A percentile compares a stretch with the other conserved stretches of the same genome.
phyloP scores from a whole-genome alignment of 2,113 vertebrate genomes.

The Sinocyclocheilus grahami region DNA sequence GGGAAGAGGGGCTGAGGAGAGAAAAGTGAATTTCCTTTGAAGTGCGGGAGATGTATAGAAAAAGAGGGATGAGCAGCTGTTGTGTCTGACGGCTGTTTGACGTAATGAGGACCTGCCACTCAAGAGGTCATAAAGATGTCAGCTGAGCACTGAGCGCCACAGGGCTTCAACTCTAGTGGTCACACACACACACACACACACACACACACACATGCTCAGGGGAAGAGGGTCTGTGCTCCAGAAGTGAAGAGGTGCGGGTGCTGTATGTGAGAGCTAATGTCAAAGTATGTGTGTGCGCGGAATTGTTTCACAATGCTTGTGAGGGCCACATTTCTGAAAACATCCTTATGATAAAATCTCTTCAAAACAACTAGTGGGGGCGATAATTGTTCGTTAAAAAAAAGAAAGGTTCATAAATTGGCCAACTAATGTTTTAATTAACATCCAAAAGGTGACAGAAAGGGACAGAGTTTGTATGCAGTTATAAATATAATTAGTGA shows the following conservation, averaged over 20 bases:
- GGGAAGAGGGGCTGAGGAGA: neutral
- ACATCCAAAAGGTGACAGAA: neutral
- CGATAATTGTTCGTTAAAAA: neutral
- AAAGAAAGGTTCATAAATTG: neutral
- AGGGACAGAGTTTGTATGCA: neutral
- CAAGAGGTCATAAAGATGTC: slow-evolving; percentile 69
- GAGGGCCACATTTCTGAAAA: neutral
- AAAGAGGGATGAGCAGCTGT: slow-evolving; percentile 62
- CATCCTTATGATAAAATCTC: neutral
- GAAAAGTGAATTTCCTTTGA: slow-evolving; percentile 21
- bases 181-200: neutral
- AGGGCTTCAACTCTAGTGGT: slow-evolving; percentile 29
- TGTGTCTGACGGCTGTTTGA: slow-evolving; percentile 47
- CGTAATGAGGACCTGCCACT: slow-evolving; percentile 67
- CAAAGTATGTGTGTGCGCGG: neutral
- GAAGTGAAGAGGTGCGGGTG: neutral
- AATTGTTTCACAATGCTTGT: neutral
- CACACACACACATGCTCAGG: neutral
- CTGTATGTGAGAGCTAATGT: neutral
- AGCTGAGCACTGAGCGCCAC: slow-evolving; percentile 59
- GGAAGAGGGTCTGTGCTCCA: neutral
- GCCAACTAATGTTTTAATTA: neutral
- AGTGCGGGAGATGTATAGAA: slow-evolving; percentile 16
- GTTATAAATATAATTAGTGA: neutral
- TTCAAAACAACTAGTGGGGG: neutral